Evolutionary conservation across 2,113 vertebrate genomes (phyloP), one percentile per base, ranked within the genome.

Genomic region (Sardina pilchardus): DNA sequence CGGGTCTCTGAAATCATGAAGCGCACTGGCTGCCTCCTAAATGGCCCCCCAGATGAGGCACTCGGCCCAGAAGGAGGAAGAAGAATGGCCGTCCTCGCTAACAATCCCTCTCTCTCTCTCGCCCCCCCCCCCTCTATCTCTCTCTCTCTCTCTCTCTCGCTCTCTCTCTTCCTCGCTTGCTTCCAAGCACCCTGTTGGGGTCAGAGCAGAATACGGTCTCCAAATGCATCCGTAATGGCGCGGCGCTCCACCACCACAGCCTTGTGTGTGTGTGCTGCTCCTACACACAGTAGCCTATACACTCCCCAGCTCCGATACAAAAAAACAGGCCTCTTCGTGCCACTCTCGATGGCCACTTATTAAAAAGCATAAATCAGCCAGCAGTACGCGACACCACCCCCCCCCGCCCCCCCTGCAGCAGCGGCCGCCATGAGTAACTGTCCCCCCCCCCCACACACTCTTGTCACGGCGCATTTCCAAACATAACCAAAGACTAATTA

Each of bases 191-290:
- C n/a, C n/a, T 48, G 34, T 34, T 3, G 34, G 14, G 71, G 71
- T 78, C 71, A 78, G 14, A 36, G 1, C 34, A 4, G 71, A 78
- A 14, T 36, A 78, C 10, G 12, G 2, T 34, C 36, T 16, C 36
- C n/a, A 84, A 75, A 87, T 89, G 88, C 84, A 86, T 48, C 83
- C 81, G 39, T 83, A 81, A 85, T 63, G 24, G 75, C 63, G 30
- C 63, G 9, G 26, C 34, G 30, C n/a, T 30, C 63, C 16, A 17
- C 71, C 16, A 17, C 71, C 9, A 3, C 30, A 36, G 71, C 34
- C 30, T 36, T 6, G 12, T 63, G 59, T 6, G 12, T 63, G 59
- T 26, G 59, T 8, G 21, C 3, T 26, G 59, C 21, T n/a, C 21
- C 59, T 34, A 16, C 71, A n/a, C n/a, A n/a, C n/a, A n/a, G n/a